These are phyloP conservation scores for Epinephelus cyanopodus DNA, from an alignment of 2,113 vertebrate species.

Conservation along the genomic window DNA sequence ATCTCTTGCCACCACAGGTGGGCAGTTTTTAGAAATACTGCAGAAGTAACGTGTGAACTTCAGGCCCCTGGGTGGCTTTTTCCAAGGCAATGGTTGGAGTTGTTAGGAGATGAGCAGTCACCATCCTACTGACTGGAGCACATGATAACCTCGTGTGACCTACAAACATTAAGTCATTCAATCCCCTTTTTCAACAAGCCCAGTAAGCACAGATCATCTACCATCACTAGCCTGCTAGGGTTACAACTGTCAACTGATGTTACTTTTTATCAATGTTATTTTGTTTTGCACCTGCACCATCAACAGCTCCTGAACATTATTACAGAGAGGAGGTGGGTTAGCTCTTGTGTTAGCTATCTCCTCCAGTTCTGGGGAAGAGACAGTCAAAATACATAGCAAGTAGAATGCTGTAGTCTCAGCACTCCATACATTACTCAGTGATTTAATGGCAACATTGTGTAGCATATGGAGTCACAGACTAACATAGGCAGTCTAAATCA, in stretches of 20 bases:
- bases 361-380: neutral
- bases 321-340: neutral
- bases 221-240: too few relatives aligned
- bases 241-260: too few relatives aligned
- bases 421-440: neutral
- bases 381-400: neutral
- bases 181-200: too few relatives aligned
- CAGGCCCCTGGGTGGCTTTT: neutral
- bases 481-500: neutral
- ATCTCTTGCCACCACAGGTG: neutral
- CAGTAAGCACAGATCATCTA: too few relatives aligned
- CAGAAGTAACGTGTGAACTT: neutral
- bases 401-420: neutral
- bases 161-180: too few relatives aligned
- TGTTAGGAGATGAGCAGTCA: neutral
- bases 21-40: neutral
- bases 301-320: neutral
- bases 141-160: too few relatives aligned
- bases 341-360: neutral
- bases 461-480: neutral
- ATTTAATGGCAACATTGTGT: neutral
- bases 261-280: too few relatives aligned
- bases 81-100: neutral
- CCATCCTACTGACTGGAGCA: neutral
- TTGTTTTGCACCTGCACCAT: neutral